Base-by-base conservation (phyloP, 1,140 invertebrate genomes). In the Ostrea denselamellosa region DNA sequence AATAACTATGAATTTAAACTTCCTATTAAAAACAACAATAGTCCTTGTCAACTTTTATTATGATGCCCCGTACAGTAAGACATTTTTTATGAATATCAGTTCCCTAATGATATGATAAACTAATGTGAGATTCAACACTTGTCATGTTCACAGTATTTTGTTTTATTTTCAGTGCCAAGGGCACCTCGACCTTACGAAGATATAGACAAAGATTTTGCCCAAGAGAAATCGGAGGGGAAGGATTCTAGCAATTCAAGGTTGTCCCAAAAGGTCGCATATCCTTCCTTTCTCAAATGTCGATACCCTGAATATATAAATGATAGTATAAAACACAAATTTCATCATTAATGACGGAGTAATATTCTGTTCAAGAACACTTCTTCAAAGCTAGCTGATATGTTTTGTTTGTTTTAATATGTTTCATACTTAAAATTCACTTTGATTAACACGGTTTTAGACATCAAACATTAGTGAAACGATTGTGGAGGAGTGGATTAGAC, bases 221-320 rank as follows among this genome's bases (percentile, higher is more conserved):
- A 71, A 71, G 22, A 71, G 10, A 71, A 71, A 71, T 22, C 68
- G 7, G 28, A 71, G 9, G 14, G 25, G 22, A 71, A 71, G 28
- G 68, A 71, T 14, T 71, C 68, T 71, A 71, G 28, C 68, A 71
- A 71, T 71, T 22, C 68, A 71, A 71, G 68, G 68, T 71, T 71
- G 68, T 71, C 68, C 9, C 68, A 71, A 71, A 71, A 71, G 68
- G 68, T 71, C 68, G 68, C 68, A 28, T 71, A 71, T 71, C 68
- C 25, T 71, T 71, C 68, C 9, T 71, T 28, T 71, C 25, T 71
- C 68, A 71, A 34, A 12, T 17, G 68, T 71, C 68, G 68, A 71
- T 25, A 71, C 68, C 68, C 68, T 71, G 68, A 34, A 7, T 62
- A 62, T 17, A n/a, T 17, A 19, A 19, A 0, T 4, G 19, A 44